Percentiles rank a stretch among this genome's conserved stretches.
These are phyloP conservation scores for Agrenia bidenticulata DNA, from an alignment of 2,888 invertebrate genomes.

Conservation along the genomic window DNA sequence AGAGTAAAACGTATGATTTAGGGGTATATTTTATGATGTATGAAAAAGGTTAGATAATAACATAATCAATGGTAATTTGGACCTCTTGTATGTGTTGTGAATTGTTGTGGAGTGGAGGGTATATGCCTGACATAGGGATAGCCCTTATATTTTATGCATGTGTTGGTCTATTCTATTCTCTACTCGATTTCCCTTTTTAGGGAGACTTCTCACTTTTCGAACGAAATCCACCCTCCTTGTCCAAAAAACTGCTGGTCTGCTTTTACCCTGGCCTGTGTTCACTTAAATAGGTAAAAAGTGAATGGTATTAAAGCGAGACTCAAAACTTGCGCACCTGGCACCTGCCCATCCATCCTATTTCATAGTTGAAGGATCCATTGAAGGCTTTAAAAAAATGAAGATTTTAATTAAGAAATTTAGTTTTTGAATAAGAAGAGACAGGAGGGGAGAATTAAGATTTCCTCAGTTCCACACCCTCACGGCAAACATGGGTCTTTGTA, in stretches of 20 bases:
- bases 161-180: neutral
- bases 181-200: conserved; percentile 18
- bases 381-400: conserved; percentile 18
- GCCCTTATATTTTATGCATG: neutral
- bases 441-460: conserved; percentile 22
- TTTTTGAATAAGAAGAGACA: conserved; percentile 30
- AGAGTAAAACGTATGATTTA: conserved; percentile 35
- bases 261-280: no score
- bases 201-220: conserved; percentile 18
- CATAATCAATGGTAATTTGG: conserved; percentile 48
- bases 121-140: neutral
- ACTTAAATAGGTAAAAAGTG: conserved; percentile 4
- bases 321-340: conserved; percentile 32
- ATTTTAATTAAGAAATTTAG: conserved; percentile 35
- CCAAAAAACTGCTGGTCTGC: conserved; percentile 9
- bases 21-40: conserved; percentile 46
- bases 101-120: neutral
- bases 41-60: conserved; percentile 47
- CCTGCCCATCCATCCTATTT: conserved; percentile 27
- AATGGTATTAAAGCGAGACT: neutral
- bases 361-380: neutral
- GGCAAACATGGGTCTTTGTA: neutral
- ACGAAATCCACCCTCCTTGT: conserved; percentile 15
- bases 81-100: neutral
- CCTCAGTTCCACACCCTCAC: conserved; percentile 24